phyloP scores from a whole-genome alignment of 2,113 vertebrate genomes.

The Callocephalon fimbriatum region DNA sequence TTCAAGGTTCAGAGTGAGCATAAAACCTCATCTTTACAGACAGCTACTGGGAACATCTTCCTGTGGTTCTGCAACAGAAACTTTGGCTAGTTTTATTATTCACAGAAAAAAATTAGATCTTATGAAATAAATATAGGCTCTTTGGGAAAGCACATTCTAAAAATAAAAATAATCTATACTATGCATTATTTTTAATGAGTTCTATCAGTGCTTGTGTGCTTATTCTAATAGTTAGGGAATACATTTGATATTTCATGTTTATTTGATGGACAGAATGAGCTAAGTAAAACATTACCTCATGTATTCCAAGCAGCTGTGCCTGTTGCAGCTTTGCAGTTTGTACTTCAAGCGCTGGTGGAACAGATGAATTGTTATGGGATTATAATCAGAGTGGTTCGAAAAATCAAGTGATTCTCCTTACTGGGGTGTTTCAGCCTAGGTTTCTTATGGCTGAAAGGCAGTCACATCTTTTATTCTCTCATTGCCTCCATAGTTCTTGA shows the following conservation, averaged over 20 bases:
- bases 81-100: not conserved
- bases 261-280: not conserved
- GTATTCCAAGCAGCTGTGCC: not conserved
- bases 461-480: not conserved
- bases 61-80: not conserved
- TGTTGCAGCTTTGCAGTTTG: not conserved
- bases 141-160: not conserved
- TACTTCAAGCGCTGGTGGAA: not conserved
- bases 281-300: not conserved
- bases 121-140: not conserved
- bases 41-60: not conserved
- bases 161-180: not conserved
- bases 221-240: not conserved
- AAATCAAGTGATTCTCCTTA: not conserved
- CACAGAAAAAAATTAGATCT: not conserved
- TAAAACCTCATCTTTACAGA: not conserved
- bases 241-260: not conserved
- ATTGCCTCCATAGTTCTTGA: not conserved
- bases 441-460: not conserved
- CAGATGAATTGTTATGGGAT: not conserved
- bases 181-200: not conserved
- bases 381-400: not conserved
- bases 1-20: not conserved
- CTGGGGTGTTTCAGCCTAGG: not conserved
- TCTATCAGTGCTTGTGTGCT: not conserved